Base-by-base conservation (phyloP, 1,140 invertebrate species). In the Bursaphelenchus mucronatus region DNA sequence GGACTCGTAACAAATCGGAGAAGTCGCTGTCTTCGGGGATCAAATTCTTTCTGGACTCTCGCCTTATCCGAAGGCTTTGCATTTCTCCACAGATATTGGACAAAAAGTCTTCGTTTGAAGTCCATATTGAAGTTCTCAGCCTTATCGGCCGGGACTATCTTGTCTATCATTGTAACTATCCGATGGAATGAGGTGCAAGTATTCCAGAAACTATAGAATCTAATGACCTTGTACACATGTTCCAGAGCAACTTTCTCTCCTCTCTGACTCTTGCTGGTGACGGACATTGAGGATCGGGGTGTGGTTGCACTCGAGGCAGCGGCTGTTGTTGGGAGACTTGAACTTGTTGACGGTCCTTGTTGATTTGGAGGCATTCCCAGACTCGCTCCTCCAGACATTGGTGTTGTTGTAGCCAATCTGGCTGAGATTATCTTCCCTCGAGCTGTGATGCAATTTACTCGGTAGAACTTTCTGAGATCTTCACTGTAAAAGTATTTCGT, bases 161-260 rank as follows among this genome's bases (percentile, higher is more conserved):
- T 78, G 53, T 80, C 78, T 54, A 80, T 81, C 79, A 81, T 80
- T 10, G 78, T 80, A 13, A 81, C 76, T 54, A 80, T 80, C n/a
- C 78, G 71, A 65, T 80, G 78, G 50, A 80, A 80, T 17, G 77
- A 78, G 0, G 78, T 80, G 61, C 78, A 80, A 3, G 78, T 81
- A 30, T 78, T 78, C 78, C 78, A 80, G 55, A 81, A 80, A 17
- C 64, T 69, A 54, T 80, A 80, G 64, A 80, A 81, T n/a, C 78
- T 61, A 56, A 81, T 76, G 19, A 80, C 78, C 44, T 78, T 75
- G 49, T 62, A 67, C 45, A 74, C 76, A 56, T 81, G 66, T 6
- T 39, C 58, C n/a, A 81, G 56, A 19, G 70, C 59, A 8, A 78
- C 76, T 61, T 72, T 69, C 43, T 77, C 67, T 7, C 74, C 67